Evolutionary conservation across 92 coral and sea anemone genomes (phyloP).

Genomic region (Ricordea florida): DNA sequence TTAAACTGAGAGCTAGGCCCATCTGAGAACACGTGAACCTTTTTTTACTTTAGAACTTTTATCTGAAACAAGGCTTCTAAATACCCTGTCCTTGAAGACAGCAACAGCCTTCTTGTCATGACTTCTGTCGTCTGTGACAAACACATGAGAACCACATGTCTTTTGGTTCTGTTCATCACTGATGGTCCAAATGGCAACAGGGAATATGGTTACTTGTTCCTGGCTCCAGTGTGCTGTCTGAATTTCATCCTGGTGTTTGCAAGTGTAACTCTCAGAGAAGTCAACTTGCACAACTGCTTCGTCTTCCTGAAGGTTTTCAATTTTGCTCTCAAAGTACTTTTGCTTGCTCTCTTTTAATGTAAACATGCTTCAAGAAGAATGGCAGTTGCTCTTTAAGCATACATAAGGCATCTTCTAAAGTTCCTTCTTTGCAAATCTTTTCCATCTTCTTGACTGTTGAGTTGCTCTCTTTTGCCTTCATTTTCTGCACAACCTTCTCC

Average conservation of each 20-base stretch:
- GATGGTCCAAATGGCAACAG: constrained; percentile 34
- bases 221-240: neutral
- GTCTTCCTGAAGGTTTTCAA: constrained; percentile 2
- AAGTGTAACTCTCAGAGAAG: constrained; percentile 60
- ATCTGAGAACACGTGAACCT: constrained; percentile 44
- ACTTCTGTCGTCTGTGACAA: constrained; percentile 20
- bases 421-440: constrained; percentile 43
- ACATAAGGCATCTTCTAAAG: constrained; percentile 1
- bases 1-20: constrained; percentile 67
- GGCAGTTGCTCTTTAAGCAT: constrained; percentile 12
- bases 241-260: neutral
- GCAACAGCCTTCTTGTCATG: constrained; percentile 57
- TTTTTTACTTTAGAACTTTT: neutral
- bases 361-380: constrained; percentile 31
- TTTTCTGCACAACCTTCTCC: constrained; percentile 10
- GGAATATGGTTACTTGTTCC: neutral
- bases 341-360: constrained; percentile 55
- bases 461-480: neutral
- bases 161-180: constrained; percentile 2
- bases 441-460: constrained; percentile 12
- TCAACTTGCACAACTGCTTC: constrained; percentile 64
- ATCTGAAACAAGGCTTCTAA: constrained; percentile 19
- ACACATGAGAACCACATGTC: constrained; percentile 9
- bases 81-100: constrained; percentile 32
- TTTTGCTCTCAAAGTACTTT: constrained; percentile 43